Evolutionary conservation across 2,888 invertebrate species (phyloP).

Genomic region (Diadromus collaris): DNA sequence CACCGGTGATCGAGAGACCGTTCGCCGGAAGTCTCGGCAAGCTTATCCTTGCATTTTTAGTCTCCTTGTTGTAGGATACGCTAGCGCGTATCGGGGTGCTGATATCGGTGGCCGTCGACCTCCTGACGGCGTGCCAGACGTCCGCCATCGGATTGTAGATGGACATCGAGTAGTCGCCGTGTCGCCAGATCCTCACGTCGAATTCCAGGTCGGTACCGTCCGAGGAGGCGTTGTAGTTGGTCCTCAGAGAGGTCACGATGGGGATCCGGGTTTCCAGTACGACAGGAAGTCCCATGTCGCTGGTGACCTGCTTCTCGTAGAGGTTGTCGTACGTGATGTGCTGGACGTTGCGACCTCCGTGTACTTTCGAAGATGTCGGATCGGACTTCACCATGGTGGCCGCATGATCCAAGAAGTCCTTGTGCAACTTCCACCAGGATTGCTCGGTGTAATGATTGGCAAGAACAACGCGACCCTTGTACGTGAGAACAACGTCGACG

Average conservation of each 20-base stretch:
- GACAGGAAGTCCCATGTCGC: slow-evolving; percentile 79
- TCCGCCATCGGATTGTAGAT: slow-evolving; percentile 80
- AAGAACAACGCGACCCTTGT: slow-evolving; percentile 62
- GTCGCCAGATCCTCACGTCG: slow-evolving; percentile 73
- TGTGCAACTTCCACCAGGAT: slow-evolving; percentile 36
- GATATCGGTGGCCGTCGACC: slow-evolving; percentile 71
- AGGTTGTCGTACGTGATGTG: slow-evolving; percentile 63
- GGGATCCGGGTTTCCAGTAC: slow-evolving; percentile 74
- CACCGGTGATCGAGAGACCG: slow-evolving; percentile 69
- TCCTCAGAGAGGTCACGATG: slow-evolving; percentile 66
- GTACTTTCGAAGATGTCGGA: neutral
- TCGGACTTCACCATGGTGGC: neutral
- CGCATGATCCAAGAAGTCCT: slow-evolving; percentile 27
- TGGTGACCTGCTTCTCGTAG: slow-evolving; percentile 74
- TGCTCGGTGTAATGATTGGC: slow-evolving; percentile 60
- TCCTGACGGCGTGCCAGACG: slow-evolving; percentile 78
- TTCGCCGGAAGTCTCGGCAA: slow-evolving; percentile 70
- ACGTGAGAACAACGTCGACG: slow-evolving; percentile 65
- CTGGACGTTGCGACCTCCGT: slow-evolving; percentile 56
- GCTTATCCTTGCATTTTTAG: slow-evolving; percentile 73
- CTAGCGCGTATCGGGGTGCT: slow-evolving; percentile 73
- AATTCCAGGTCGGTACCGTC: slow-evolving; percentile 70
- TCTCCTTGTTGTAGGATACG: slow-evolving; percentile 69
- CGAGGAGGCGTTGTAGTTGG: slow-evolving; percentile 60
- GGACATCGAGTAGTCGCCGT: slow-evolving; percentile 75